These are phyloP conservation scores for Mormyrus lacerda DNA, from an alignment of 2,113 vertebrate genomes.

Conservation along the genomic window DNA sequence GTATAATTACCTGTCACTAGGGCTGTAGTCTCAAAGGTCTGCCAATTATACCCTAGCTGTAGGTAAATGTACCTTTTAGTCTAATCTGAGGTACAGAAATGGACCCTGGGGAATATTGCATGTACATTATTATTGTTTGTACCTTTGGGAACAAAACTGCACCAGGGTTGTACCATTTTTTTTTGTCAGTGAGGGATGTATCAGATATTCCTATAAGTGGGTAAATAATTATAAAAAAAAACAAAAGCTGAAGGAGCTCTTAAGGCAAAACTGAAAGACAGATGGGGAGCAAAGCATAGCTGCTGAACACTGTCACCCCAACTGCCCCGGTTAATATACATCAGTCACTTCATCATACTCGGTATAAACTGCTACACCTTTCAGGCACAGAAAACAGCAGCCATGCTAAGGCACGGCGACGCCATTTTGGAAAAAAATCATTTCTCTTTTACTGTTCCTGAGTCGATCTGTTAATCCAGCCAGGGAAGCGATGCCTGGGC, in stretches of 20 bases:
- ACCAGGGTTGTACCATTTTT: background rate
- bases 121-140: background rate
- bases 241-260: background rate
- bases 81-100: background rate
- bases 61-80: background rate
- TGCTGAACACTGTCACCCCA: background rate
- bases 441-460: background rate
- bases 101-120: background rate
- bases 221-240: background rate
- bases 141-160: background rate
- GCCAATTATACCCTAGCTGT: background rate
- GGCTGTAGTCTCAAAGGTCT: background rate
- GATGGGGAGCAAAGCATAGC: background rate
- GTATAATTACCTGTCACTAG: background rate
- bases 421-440: background rate
- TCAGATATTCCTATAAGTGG: background rate
- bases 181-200: background rate
- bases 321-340: background rate
- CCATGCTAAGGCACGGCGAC: background rate
- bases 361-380: background rate
- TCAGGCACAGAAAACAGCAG: background rate
- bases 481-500: background rate
- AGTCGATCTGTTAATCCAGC: background rate
- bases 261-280: background rate
- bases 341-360: background rate